Percentiles rank a stretch among this genome's conserved stretches.
These are phyloP conservation scores for Athetis lepigone DNA, from an alignment of 2,888 invertebrate genomes.

Conservation along the genomic window DNA sequence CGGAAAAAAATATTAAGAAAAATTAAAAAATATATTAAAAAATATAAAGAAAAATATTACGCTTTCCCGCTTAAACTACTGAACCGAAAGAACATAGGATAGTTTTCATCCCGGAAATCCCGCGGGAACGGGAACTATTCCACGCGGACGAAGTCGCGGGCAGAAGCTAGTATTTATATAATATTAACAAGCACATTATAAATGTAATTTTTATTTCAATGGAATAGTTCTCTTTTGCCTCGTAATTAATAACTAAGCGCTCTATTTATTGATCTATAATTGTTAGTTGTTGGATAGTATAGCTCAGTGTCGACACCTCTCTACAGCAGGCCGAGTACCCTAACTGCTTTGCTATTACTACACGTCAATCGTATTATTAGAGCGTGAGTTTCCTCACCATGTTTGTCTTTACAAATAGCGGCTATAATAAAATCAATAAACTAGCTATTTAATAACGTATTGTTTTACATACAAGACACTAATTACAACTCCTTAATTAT, in stretches of 20 bases:
- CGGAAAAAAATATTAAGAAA: no score
- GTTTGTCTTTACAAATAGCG: conserved; percentile 35
- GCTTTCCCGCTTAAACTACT: no score
- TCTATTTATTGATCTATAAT: conserved; percentile 33
- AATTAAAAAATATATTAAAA: no score
- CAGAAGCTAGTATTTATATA: no score
- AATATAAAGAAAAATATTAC: no score
- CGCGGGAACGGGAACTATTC: no score
- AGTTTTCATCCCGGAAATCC: no score
- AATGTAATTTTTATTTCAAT: background rate
- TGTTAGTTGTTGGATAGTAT: conserved; percentile 30
- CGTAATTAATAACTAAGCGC: conserved; percentile 6
- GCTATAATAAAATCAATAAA: conserved; percentile 28
- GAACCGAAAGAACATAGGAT: no score
- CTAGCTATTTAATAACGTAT: background rate
- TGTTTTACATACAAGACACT: background rate
- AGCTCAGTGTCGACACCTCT: conserved; percentile 42
- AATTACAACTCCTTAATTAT: conserved; percentile 3
- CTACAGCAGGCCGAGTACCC: conserved; percentile 24
- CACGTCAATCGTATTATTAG: conserved; percentile 41
- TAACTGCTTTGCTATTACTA: conserved; percentile 36
- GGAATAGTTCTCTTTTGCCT: background rate
- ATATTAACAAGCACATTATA: background rate
- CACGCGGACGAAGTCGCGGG: no score
- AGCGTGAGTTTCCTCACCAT: conserved; percentile 52